Percentiles rank a stretch among this genome's conserved stretches.
These are phyloP conservation scores for Palloptera scutellata DNA, from an alignment of 2,888 invertebrate genomes.

Conservation along the genomic window DNA sequence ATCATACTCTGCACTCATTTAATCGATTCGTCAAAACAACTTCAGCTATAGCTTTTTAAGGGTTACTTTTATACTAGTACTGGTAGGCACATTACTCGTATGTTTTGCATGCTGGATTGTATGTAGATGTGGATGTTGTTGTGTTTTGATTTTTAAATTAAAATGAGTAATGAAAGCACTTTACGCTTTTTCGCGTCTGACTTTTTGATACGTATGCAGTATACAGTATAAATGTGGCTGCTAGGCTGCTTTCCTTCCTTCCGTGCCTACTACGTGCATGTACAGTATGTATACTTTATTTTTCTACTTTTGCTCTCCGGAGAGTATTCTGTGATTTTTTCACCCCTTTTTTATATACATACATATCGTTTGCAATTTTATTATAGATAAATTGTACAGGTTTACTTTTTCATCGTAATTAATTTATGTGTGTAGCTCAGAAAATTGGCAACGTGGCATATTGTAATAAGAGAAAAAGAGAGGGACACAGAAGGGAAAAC, in stretches of 20 bases:
- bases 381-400: conserved; percentile 33
- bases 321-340: conserved; percentile 26
- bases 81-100: conserved; percentile 6
- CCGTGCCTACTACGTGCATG: too few species aligned
- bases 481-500: too few species aligned
- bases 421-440: conserved; percentile 16
- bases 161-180: conserved; percentile 29
- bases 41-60: conserved; percentile 40
- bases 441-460: conserved; percentile 31
- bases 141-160: conserved; percentile 20
- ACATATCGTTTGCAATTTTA: conserved; percentile 25
- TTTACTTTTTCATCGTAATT: conserved; percentile 29
- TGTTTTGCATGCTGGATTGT: conserved; percentile 8
- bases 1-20: conserved; percentile 30
- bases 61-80: conserved; percentile 38
- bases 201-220: conserved; percentile 12
- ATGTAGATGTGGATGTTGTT: conserved; percentile 15
- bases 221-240: neutral
- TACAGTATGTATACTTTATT: too few species aligned
- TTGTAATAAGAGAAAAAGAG: too few species aligned
- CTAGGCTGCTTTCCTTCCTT: conserved; percentile 17
- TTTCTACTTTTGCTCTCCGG: conserved; percentile 25
- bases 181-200: conserved; percentile 21
- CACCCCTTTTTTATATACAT: conserved; percentile 20
- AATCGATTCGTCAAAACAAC: conserved; percentile 36